Evolutionary conservation across 2,113 vertebrate genomes (phyloP).

Genomic region (Nanorana parkeri): DNA sequence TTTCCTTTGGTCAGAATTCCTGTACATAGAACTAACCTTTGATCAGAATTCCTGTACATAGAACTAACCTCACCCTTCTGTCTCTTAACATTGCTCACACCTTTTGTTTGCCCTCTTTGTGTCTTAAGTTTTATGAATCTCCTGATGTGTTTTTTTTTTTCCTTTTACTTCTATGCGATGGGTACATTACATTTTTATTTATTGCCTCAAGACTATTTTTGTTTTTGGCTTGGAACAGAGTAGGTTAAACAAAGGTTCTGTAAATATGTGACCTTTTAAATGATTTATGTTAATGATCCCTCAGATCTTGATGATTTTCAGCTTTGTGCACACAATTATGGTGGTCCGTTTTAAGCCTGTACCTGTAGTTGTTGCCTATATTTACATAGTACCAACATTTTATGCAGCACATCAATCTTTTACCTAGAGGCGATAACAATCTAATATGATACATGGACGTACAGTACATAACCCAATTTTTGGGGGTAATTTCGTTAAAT

Average conservation of each 20-base stretch:
- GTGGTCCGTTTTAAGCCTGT: too few species aligned
- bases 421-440: too few species aligned
- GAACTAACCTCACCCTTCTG: constrained; percentile 25
- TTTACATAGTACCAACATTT: too few species aligned
- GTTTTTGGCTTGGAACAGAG: not conserved
- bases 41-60: constrained; percentile 28
- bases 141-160: not conserved
- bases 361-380: too few species aligned
- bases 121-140: constrained; percentile 6
- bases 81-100: constrained; percentile 9
- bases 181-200: not conserved
- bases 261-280: not conserved
- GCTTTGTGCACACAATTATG: too few species aligned
- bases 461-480: too few species aligned
- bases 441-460: too few species aligned
- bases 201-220: not conserved
- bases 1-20: constrained; percentile 12
- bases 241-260: not conserved
- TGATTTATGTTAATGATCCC: not conserved
- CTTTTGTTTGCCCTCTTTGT: constrained; percentile 4
- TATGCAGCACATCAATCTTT: too few species aligned
- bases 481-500: too few species aligned
- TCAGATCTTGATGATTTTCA: not conserved
- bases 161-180: not conserved
- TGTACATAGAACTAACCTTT: constrained; percentile 50